Conservation (phyloP, 2,888 invertebrate species). For the Pseudolycoriella hygida region DNA sequence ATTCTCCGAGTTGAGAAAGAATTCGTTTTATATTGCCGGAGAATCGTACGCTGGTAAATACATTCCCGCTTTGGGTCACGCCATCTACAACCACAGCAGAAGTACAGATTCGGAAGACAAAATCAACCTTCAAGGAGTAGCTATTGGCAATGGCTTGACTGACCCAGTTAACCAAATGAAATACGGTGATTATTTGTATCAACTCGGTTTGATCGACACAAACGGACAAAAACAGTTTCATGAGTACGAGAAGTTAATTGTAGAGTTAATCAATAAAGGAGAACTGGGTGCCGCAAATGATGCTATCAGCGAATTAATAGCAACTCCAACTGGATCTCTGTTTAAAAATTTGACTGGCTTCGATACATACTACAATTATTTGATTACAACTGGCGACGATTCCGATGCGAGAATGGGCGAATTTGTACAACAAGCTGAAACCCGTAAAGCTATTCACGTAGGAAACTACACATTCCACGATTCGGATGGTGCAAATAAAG, state of each 20-base stretch:
- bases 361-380: conserved; percentile 52
- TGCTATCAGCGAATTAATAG: conserved; percentile 43
- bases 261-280: conserved; percentile 37
- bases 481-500: conserved; percentile 25
- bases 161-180: conserved; percentile 62
- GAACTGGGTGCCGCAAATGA: conserved; percentile 47
- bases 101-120: conserved; percentile 26
- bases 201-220: conserved; percentile 43
- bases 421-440: conserved; percentile 43
- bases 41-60: conserved; percentile 76
- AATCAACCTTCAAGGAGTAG: conserved; percentile 28
- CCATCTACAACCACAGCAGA: conserved; percentile 46
- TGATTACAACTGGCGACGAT: conserved; percentile 41
- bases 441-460: conserved; percentile 58
- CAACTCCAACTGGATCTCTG: conserved; percentile 35
- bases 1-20: conserved; percentile 54
- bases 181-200: conserved; percentile 65
- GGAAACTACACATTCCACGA: conserved; percentile 49
- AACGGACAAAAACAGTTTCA: conserved; percentile 28
- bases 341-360: conserved; percentile 60
- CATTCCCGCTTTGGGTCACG: conserved; percentile 57
- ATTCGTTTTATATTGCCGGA: conserved; percentile 73
- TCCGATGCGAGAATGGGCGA: conserved; percentile 38
- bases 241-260: conserved; percentile 37
- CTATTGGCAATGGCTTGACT: conserved; percentile 63